Evolutionary conservation across 2,113 vertebrate species (phyloP), one percentile per base, ranked within the genome.

Genomic region (Ornithorhynchus anatinus): DNA sequence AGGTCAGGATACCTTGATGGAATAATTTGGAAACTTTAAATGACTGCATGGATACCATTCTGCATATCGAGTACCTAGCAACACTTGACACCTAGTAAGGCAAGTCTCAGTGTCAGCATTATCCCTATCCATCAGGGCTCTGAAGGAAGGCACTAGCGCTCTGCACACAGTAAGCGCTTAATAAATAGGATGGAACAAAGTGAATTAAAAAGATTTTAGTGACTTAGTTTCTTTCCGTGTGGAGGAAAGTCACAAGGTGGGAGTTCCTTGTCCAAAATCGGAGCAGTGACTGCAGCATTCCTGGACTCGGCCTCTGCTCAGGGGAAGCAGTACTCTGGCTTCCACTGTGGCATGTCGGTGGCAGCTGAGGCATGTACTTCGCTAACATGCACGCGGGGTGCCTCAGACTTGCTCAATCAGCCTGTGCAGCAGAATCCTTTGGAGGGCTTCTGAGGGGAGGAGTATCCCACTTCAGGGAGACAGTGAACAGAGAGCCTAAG

Each of bases 251-350:
- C 10, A 39, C 58, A 63, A 67, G 77, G 13, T 70, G 54, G 63
- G 29, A 84, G 75, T 77, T 77, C 80, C 74, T 84, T 50, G 75
- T 75, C 60, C 32, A 7, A 47, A 69, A 86, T 58, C 81, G 77
- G 85, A 77, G 83, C 84, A 74, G 42, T 65, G 83, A 62, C 72
- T 39, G 61, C 44, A 72, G 76, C 79, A 1, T 47, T 7, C 57
- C 72, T 63, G 73, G 47, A 8, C 25, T 50, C 47, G 25, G 47
- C 47, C 47, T 50, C 23, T 23, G 47, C 31, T 23, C 23, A 50
- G 47, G 25, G 31, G 31, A 50, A 50, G 47, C 8, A 23, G 29
- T 12, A 69, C 33, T 76, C 76, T 57, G 44, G 44, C 27, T 47
- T 10, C 16, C 22, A 27, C 47, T 50, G 15, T 50, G 47, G 47